These are phyloP conservation scores for Myiopsitta monachus DNA, from an alignment of 2,113 vertebrate genomes.

Conservation along the genomic window DNA sequence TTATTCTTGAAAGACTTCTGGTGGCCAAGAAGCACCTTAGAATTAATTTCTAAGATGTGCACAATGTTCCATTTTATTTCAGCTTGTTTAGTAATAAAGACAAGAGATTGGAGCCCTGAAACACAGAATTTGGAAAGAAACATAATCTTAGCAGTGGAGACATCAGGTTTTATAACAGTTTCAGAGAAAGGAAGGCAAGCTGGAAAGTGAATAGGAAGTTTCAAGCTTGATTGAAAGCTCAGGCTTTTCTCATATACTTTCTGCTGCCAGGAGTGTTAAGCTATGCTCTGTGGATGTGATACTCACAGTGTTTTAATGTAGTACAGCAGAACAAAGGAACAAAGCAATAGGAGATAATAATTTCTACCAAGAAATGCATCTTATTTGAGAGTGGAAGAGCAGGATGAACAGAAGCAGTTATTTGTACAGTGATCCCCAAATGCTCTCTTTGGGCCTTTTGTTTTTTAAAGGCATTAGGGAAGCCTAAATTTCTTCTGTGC, in stretches of 20 bases:
- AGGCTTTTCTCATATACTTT: not conserved
- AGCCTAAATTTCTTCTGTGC: not conserved
- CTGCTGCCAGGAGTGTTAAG: not conserved
- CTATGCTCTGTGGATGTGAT: not conserved
- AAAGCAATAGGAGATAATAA: not conserved
- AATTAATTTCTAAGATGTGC: not conserved
- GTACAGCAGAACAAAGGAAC: not conserved
- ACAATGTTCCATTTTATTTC: not conserved
- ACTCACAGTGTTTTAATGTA: not conserved
- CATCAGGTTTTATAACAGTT: not conserved
- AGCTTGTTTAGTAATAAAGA: not conserved
- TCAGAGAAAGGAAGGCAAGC: not conserved
- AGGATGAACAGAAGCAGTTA: not conserved
- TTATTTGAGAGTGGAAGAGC: not conserved
- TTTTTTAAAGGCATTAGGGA: not conserved
- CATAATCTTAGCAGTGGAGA: not conserved
- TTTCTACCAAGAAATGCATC: not conserved
- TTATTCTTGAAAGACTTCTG: not conserved
- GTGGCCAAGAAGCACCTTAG: not conserved
- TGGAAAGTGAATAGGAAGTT: not conserved
- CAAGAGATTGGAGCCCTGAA: not conserved
- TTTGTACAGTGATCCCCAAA: not conserved
- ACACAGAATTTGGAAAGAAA: not conserved
- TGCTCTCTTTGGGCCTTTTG: not conserved
- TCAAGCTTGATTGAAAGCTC: not conserved